Evolutionary conservation across 2,113 vertebrate genomes (phyloP).

Genomic region (Athene noctua): DNA sequence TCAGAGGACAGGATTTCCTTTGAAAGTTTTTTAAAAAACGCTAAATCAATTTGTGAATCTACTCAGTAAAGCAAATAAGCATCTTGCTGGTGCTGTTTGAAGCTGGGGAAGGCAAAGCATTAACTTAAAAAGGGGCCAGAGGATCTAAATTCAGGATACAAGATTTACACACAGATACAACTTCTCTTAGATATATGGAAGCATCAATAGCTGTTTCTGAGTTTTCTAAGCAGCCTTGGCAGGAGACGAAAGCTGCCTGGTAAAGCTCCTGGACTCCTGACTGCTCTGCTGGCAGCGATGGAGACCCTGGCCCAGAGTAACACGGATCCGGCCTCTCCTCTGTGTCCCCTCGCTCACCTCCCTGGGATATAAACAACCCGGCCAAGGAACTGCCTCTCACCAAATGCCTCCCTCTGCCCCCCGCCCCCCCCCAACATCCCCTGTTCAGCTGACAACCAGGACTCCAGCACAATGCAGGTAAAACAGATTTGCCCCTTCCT

Average conservation of each 20-base stretch:
- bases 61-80: neutral
- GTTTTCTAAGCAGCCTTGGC: neutral
- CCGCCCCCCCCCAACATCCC: neutral
- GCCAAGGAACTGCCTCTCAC: neutral
- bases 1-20: neutral
- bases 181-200: neutral
- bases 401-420: rapidly evolving
- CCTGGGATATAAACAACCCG: rapidly evolving
- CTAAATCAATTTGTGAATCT: neutral
- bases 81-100: rapidly evolving
- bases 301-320: neutral
- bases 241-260: neutral
- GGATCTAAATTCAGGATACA: neutral
- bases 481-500: neutral
- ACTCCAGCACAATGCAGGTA: rapidly evolving
- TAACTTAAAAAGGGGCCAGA: neutral
- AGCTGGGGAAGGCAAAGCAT: neutral
- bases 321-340: rapidly evolving
- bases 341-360: neutral
- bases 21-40: neutral
- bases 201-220: neutral
- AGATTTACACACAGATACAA: rapidly evolving
- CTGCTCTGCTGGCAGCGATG: neutral
- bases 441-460: rapidly evolving
- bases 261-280: rapidly evolving